These are phyloP conservation scores for Heliconius hermathena DNA, from an alignment of 1,140 invertebrate genomes.

Conservation along the genomic window DNA sequence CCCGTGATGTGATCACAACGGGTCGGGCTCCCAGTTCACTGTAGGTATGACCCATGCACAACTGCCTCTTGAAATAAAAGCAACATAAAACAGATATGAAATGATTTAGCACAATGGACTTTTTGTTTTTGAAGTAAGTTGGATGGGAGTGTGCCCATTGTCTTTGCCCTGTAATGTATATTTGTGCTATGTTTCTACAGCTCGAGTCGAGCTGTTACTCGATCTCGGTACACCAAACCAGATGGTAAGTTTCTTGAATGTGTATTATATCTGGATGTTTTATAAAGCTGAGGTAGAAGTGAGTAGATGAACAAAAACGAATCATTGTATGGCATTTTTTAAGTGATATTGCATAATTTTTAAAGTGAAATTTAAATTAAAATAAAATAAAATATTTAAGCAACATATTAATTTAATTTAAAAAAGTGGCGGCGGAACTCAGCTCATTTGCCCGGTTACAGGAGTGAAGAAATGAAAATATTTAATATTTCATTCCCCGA, in stretches of 20 bases:
- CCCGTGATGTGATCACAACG: conserved; percentile 54
- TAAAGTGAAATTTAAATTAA: not conserved
- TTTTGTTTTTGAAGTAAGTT: not conserved
- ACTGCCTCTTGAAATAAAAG: conserved; percentile 55
- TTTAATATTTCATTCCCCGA: no score
- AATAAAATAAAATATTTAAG: not conserved
- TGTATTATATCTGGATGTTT: not conserved
- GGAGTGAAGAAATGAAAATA: no score
- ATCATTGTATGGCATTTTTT: not conserved
- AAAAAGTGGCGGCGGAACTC: no score
- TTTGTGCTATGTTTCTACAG: not conserved
- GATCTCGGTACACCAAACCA: not conserved
- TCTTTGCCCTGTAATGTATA: not conserved
- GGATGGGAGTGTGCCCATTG: not conserved
- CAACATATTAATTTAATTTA: not conserved
- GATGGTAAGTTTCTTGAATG: not conserved
- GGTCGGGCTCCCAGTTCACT: conserved; percentile 69
- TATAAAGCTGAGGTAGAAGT: not conserved
- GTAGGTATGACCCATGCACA: conserved; percentile 73
- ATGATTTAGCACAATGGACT: conserved; percentile 17
- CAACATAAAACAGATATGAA: conserved; percentile 42
- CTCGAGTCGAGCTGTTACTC: not conserved
- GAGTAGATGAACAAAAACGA: not conserved
- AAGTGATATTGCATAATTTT: not conserved
- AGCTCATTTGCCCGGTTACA: no score